phyloP scores from a whole-genome alignment of 2,888 invertebrate species.

The Calameuta idolon region DNA sequence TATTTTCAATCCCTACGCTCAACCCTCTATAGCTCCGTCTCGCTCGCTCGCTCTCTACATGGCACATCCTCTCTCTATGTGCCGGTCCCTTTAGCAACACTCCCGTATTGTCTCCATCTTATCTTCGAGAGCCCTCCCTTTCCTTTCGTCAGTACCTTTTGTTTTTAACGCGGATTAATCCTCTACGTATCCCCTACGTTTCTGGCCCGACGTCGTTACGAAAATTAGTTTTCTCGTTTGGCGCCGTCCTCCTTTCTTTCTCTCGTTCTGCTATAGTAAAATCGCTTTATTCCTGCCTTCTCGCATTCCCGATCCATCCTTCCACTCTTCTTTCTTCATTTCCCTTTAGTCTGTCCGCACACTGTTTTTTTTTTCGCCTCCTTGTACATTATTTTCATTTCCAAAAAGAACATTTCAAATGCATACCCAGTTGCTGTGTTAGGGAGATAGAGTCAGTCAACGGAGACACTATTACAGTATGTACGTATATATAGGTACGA shows the following conservation, averaged over 20 bases:
- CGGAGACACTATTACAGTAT: neutral
- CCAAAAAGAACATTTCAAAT: neutral
- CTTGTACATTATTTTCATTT: neutral
- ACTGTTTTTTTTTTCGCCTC: neutral
- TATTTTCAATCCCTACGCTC: slow-evolving; percentile 41
- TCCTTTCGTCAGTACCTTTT: slow-evolving; percentile 20
- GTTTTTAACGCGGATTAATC: slow-evolving; percentile 24
- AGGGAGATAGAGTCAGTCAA: neutral
- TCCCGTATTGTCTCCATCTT: slow-evolving; percentile 21
- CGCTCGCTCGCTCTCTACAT: slow-evolving; percentile 18
- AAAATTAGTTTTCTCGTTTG: slow-evolving; percentile 4
- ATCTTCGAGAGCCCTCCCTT: slow-evolving; percentile 21
- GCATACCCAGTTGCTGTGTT: neutral
- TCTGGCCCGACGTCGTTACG: slow-evolving; percentile 6
- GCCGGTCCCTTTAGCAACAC: neutral
- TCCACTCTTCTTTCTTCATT: neutral
- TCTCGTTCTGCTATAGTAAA: neutral
- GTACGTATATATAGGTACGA: neutral
- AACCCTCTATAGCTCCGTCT: slow-evolving; percentile 30
- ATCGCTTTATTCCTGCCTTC: neutral
- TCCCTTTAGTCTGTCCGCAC: neutral
- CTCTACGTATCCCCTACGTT: slow-evolving; percentile 7
- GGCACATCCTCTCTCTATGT: neutral
- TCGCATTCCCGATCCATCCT: neutral
- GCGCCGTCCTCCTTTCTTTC: neutral